phyloP scores from a whole-genome alignment of 1,140 invertebrate genomes.

The Hylaeus volcanicus region DNA sequence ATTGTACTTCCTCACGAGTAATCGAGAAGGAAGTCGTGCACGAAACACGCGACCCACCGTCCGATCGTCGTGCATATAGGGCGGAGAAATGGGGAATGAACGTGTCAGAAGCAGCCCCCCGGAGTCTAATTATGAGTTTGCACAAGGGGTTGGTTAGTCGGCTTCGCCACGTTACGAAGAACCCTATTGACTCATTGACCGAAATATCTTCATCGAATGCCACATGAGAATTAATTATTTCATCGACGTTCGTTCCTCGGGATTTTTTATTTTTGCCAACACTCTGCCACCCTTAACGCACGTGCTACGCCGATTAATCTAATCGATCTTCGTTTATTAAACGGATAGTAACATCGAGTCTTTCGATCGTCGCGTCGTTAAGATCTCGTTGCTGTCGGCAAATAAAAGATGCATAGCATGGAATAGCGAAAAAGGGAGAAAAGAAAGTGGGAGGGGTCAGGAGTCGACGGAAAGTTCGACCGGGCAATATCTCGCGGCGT shows the following conservation, averaged over 20 bases:
- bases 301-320: too few relatives aligned
- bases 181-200: conserved; percentile 70
- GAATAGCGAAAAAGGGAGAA: conserved; percentile 44
- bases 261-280: neutral
- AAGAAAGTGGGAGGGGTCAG: conserved; percentile 56
- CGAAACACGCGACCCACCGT: conserved; percentile 50
- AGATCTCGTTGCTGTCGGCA: conserved; percentile 53
- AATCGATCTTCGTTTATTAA: neutral
- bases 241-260: neutral
- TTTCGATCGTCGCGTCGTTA: conserved; percentile 54
- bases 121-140: conserved; percentile 79
- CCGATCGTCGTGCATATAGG: conserved; percentile 53
- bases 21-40: conserved; percentile 54
- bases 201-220: conserved; percentile 70
- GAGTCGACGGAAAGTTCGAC: conserved; percentile 68
- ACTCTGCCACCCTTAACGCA: neutral
- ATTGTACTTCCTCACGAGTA: conserved; percentile 46
- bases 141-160: conserved; percentile 71
- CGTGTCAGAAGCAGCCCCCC: conserved; percentile 78
- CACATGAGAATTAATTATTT: conserved; percentile 65
- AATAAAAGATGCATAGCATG: conserved; percentile 42
- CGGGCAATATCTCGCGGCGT: conserved; percentile 72
- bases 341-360: conserved; percentile 5
- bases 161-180: conserved; percentile 57
- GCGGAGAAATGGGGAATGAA: conserved; percentile 75